These are phyloP conservation scores for Cygnus olor DNA, from an alignment of 2,797 vertebrate genomes.

Conservation along the genomic window DNA sequence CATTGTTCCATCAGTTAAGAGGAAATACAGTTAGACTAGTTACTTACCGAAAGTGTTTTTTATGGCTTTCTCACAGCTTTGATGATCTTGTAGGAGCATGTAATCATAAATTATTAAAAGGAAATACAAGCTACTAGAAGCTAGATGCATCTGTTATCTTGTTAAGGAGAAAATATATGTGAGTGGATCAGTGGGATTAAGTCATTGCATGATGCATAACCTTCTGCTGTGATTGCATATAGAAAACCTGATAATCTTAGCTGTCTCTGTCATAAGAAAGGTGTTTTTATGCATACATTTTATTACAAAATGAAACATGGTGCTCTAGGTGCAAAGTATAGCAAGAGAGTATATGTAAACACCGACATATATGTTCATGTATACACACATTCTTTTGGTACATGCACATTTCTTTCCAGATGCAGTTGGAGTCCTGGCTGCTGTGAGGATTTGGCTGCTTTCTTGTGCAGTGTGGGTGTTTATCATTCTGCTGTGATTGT, in stretches of 20 bases:
- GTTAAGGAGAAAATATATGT: neutral
- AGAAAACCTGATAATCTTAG: neutral
- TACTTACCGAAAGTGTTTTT: conserved; percentile 51
- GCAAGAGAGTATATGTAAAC: conserved; percentile 8
- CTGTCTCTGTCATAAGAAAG: neutral
- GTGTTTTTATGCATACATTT: neutral
- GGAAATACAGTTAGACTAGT: conserved; percentile 32
- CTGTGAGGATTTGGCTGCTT: conserved; percentile 64
- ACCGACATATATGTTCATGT: neutral
- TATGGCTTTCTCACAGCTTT: conserved; percentile 43
- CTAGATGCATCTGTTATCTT: conserved; percentile 2
- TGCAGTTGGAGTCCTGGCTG: conserved; percentile 56
- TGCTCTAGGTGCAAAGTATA: neutral
- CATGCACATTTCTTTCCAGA: conserved; percentile 43
- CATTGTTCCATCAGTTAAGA: conserved; percentile 64
- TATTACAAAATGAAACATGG: neutral
- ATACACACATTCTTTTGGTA: conserved; percentile 16
- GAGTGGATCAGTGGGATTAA: neutral
- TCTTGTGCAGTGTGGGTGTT: conserved; percentile 60
- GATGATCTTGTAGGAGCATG: conserved; percentile 44
- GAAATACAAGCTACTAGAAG: conserved; percentile 9
- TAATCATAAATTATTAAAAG: conserved; percentile 34
- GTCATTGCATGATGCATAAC: neutral
- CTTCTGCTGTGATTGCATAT: neutral
- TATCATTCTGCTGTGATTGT: conserved; percentile 73